Evolutionary conservation across 2,888 invertebrate genomes (phyloP).

Genomic region (Belgica antarctica): DNA sequence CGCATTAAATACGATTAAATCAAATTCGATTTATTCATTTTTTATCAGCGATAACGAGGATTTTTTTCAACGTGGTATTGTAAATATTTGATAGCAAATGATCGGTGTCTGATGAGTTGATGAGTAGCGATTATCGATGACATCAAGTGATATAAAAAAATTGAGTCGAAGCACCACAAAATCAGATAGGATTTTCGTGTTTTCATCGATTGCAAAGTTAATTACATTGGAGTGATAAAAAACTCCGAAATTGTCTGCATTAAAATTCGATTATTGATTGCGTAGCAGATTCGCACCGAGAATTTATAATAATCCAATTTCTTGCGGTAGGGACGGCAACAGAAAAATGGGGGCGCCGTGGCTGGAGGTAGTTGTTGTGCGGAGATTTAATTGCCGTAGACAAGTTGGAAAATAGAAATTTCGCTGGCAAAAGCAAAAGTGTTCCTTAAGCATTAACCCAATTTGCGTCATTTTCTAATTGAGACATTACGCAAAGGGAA

Average conservation of each 20-base stretch:
- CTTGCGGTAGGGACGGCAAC: not conserved
- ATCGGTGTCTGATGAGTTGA: slow-evolving; percentile 42
- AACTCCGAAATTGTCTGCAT: slow-evolving; percentile 35
- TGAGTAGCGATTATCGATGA: slow-evolving; percentile 42
- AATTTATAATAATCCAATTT: slow-evolving; percentile 6
- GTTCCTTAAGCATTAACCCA: not conserved
- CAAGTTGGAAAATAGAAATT: not conserved
- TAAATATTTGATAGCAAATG: slow-evolving; percentile 43
- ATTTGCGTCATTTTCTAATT: slow-evolving; percentile 21
- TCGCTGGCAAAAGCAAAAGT: not conserved
- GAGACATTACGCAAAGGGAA: slow-evolving; percentile 2
- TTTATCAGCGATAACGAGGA: slow-evolving; percentile 27
- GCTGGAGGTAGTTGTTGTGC: no score
- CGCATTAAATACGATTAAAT: slow-evolving; percentile 42
- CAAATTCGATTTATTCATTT: slow-evolving; percentile 42
- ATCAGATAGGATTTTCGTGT: slow-evolving; percentile 29
- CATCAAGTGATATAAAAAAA: slow-evolving; percentile 30
- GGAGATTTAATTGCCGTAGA: not conserved
- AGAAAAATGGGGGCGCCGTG: not conserved
- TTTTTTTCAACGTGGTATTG: slow-evolving; percentile 1
- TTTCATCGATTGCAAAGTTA: slow-evolving; percentile 40
- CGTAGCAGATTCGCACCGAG: slow-evolving; percentile 1
- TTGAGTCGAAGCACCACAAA: not conserved
- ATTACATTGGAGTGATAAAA: slow-evolving; percentile 26
- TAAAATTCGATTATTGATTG: slow-evolving; percentile 42